Conservation (phyloP, 1,140 invertebrate species). For the Tetranychus cinnabarinus region DNA sequence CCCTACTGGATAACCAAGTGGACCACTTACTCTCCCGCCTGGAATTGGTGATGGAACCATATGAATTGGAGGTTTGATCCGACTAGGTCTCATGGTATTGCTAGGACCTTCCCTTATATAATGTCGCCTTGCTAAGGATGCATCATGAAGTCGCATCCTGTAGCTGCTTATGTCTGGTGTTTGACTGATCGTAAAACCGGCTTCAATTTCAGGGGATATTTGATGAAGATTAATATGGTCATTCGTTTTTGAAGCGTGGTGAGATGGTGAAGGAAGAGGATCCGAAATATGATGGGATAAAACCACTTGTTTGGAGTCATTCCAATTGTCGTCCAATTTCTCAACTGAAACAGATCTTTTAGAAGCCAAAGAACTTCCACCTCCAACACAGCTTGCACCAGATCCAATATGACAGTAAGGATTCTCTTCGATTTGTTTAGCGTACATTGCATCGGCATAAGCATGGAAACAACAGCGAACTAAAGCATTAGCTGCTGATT, state of each 20-base stretch:
- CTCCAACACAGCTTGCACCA: background rate
- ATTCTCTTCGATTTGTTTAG: conserved; percentile 29
- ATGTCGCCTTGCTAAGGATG: too few relatives aligned
- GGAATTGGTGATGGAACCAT: conserved; percentile 46
- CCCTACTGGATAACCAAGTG: conserved; percentile 9
- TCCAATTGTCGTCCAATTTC: background rate
- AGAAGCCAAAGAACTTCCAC: too few relatives aligned
- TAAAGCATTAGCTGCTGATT: conserved; percentile 76
- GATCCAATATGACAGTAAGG: conserved; percentile 13
- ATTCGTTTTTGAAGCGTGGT: background rate
- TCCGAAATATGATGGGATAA: too few relatives aligned
- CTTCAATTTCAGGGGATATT: conserved; percentile 15
- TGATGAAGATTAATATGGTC: background rate
- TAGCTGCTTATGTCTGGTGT: conserved; percentile 48
- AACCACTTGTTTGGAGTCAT: background rate
- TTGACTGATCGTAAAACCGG: conserved; percentile 6
- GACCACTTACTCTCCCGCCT: conserved; percentile 20
- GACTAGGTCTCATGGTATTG: conserved; percentile 21
- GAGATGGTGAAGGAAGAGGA: background rate
- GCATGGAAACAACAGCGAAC: conserved; percentile 84
- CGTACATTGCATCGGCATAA: conserved; percentile 77
- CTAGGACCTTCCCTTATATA: too few relatives aligned
- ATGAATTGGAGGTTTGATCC: conserved; percentile 26
- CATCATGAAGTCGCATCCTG: conserved; percentile 44
- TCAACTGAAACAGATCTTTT: conserved; percentile 9